Conservation (phyloP, 2,113 vertebrate species). For the Crypturellus undulatus region DNA sequence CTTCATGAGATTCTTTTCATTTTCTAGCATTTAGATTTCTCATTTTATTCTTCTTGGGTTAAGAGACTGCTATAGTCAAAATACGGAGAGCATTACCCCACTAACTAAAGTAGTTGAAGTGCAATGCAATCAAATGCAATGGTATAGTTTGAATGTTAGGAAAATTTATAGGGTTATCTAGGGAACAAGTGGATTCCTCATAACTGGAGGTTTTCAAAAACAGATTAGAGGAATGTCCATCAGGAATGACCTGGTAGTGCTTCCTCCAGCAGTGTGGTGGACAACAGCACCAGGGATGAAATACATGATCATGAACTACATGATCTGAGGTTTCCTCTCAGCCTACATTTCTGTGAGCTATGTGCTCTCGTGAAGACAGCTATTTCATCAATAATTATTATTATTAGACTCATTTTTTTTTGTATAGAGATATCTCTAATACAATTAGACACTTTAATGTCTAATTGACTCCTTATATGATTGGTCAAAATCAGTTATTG, state of each 20-base stretch:
- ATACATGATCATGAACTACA: not conserved
- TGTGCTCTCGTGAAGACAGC: not conserved
- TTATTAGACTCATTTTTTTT: not conserved
- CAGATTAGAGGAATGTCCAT: not conserved
- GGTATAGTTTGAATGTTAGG: not conserved
- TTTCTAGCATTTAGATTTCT: not conserved
- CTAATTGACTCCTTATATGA: not conserved
- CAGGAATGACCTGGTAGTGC: not conserved
- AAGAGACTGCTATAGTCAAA: not conserved
- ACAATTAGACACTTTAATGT: not conserved
- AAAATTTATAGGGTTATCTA: not conserved
- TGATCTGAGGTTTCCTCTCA: not conserved
- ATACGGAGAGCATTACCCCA: not conserved
- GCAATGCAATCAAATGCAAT: not conserved
- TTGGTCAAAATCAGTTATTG: not conserved
- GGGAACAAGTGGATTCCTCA: not conserved
- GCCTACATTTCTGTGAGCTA: not conserved
- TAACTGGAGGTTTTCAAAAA: not conserved
- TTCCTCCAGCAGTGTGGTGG: not conserved
- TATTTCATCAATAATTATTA: not conserved
- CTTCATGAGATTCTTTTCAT: not conserved
- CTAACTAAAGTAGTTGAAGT: not conserved
- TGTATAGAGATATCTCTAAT: not conserved
- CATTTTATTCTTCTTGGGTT: not conserved
- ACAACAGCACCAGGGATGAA: not conserved